Evolutionary conservation across 1,140 invertebrate genomes (phyloP).

Genomic region (Limonius californicus): DNA sequence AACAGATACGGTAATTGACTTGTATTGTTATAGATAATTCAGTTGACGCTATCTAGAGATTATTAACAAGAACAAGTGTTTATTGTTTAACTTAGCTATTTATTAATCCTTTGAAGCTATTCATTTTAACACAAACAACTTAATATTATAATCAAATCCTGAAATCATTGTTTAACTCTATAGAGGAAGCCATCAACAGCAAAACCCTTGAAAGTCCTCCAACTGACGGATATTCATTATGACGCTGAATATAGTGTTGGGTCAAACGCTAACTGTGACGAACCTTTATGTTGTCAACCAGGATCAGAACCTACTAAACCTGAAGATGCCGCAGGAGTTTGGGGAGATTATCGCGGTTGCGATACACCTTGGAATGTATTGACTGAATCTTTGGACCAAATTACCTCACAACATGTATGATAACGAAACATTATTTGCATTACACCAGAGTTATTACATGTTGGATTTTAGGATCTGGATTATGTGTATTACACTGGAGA

Average conservation of each 20-base stretch:
- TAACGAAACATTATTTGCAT: too few relatives aligned
- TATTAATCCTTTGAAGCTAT: too few relatives aligned
- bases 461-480: conserved; percentile 50
- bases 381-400: conserved; percentile 56
- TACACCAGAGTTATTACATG: not conserved
- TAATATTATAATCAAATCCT: too few relatives aligned
- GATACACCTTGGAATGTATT: conserved; percentile 67
- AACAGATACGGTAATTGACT: too few relatives aligned
- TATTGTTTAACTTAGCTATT: too few relatives aligned
- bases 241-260: conserved; percentile 68
- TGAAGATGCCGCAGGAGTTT: conserved; percentile 61
- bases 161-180: too few relatives aligned
- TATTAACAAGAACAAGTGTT: too few relatives aligned
- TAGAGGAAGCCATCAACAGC: not conserved
- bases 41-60: too few relatives aligned
- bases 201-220: conserved; percentile 56
- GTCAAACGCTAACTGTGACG: conserved; percentile 64
- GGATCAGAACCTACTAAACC: conserved; percentile 33
- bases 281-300: conserved; percentile 75
- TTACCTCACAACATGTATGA: conserved; percentile 54
- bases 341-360: conserved; percentile 74
- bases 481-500: conserved; percentile 82
- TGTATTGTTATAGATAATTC: too few relatives aligned
- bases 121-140: too few relatives aligned
- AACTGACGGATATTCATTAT: conserved; percentile 78